Conservation (phyloP, 2,888 invertebrate genomes). For the Camponotus fellah region DNA sequence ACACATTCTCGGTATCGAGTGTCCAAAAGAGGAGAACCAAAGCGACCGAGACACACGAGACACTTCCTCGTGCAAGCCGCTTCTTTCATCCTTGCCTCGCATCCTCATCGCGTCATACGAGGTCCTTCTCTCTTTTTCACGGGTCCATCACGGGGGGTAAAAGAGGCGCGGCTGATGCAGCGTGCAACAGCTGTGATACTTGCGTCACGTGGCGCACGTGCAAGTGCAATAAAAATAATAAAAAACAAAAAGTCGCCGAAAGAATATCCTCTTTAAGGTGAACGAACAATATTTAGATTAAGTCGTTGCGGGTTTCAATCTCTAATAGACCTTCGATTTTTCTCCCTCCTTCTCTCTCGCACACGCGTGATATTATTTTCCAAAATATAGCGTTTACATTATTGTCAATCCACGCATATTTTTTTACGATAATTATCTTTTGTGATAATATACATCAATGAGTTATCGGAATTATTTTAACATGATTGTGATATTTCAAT, state of each 20-base stretch:
- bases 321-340: not conserved
- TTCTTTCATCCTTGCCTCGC: constrained; percentile 46
- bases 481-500: not conserved
- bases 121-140: constrained; percentile 37
- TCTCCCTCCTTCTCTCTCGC: not conserved
- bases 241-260: constrained; percentile 33
- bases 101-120: constrained; percentile 28
- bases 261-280: constrained; percentile 32
- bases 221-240: constrained; percentile 63
- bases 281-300: constrained; percentile 13
- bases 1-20: constrained; percentile 82
- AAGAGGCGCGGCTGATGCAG: constrained; percentile 43
- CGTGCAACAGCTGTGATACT: constrained; percentile 73
- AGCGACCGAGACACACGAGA: constrained; percentile 82
- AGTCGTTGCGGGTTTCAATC: not conserved
- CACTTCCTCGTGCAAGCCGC: constrained; percentile 74
- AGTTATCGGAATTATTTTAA: not conserved
- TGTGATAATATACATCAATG: not conserved
- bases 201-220: constrained; percentile 74
- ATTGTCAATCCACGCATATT: not conserved
- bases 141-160: constrained; percentile 2
- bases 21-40: constrained; percentile 72
- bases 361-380: too few species aligned
- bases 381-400: not conserved
- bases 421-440: not conserved